Conservation (phyloP, 2,888 invertebrate species). For the Celastrina argiolus region DNA sequence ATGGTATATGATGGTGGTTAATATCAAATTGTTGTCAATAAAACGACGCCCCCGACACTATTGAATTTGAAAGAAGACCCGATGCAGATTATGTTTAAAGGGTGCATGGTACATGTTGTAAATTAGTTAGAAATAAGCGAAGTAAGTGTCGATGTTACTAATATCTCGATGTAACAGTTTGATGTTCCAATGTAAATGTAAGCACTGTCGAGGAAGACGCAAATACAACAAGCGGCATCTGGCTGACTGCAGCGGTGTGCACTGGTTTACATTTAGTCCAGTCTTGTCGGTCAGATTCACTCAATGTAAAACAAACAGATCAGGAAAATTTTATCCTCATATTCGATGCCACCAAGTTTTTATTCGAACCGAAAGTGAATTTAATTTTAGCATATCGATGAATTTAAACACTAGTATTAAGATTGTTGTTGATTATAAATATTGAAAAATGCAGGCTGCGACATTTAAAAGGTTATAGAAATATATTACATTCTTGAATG, state of each 20-base stretch:
- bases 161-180: conserved; percentile 39
- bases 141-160: conserved; percentile 33
- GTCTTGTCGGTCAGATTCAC: conserved; percentile 36
- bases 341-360: background rate
- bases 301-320: too few relatives aligned
- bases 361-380: too few relatives aligned
- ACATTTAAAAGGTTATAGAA: too few relatives aligned
- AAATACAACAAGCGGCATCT: conserved; percentile 73
- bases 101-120: conserved; percentile 31
- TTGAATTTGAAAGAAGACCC: background rate
- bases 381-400: too few relatives aligned
- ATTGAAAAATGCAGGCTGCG: too few relatives aligned
- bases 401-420: too few relatives aligned
- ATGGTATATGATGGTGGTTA: conserved; percentile 1
- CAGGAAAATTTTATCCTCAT: background rate
- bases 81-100: conserved; percentile 11
- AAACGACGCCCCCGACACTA: background rate
- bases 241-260: conserved; percentile 56
- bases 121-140: conserved; percentile 34
- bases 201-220: conserved; percentile 65
- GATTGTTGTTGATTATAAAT: too few relatives aligned
- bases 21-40: background rate
- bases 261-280: conserved; percentile 75
- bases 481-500: too few relatives aligned
- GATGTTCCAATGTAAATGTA: conserved; percentile 33